Evolutionary conservation across 2,888 invertebrate genomes (phyloP).

Genomic region (Candidula unifasciata): DNA sequence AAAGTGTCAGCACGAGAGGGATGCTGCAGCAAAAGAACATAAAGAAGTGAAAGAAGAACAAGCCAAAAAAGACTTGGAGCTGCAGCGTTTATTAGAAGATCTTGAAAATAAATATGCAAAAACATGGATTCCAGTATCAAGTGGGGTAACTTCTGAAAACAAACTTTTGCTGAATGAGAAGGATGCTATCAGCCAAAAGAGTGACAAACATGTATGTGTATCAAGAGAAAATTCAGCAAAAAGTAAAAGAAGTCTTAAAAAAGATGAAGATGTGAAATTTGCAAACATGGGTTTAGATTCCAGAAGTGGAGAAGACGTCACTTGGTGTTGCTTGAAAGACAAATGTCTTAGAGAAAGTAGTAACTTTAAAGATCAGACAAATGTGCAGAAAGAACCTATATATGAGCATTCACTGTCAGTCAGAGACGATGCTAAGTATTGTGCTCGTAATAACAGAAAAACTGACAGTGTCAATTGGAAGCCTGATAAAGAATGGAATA

Average conservation of each 20-base stretch:
- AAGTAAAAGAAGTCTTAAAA: neutral
- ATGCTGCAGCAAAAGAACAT: slow-evolving; percentile 56
- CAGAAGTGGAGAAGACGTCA: slow-evolving; percentile 1
- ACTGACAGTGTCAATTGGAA: neutral
- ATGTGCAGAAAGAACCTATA: neutral
- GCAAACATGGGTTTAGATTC: neutral
- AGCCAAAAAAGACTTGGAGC: slow-evolving; percentile 60
- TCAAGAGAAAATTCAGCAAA: neutral
- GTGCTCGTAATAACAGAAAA: neutral
- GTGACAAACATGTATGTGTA: neutral
- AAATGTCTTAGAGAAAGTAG: neutral
- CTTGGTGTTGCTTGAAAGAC: neutral
- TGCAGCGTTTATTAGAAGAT: slow-evolving; percentile 61
- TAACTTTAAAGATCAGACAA: neutral
- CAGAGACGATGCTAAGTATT: neutral
- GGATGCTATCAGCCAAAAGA: neutral
- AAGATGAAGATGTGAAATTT: neutral
- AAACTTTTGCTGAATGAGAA: neutral
- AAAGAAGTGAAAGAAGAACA: slow-evolving; percentile 61
- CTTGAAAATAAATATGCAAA: slow-evolving; percentile 55
- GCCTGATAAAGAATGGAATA: slow-evolving; percentile 56
- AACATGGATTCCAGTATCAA: slow-evolving; percentile 30
- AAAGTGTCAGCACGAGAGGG: slow-evolving; percentile 62
- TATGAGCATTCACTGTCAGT: neutral
- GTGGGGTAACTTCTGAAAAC: neutral